Conservation (phyloP, 2,888 invertebrate species). For the Drosophila trichaetosa region DNA sequence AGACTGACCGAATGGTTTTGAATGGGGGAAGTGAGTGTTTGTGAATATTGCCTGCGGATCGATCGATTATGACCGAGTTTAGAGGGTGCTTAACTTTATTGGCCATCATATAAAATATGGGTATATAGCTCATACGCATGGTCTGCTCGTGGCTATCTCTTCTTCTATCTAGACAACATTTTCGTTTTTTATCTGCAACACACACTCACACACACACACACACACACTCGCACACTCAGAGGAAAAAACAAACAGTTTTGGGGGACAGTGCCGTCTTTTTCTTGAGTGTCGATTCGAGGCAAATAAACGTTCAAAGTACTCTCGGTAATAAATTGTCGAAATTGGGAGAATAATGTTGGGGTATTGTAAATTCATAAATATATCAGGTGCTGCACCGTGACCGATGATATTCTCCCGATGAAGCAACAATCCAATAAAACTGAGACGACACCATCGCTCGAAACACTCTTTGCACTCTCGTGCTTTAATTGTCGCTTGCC, state of each 20-base stretch:
- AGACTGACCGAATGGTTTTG: slow-evolving; percentile 18
- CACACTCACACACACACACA: slow-evolving; percentile 12
- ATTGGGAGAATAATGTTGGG: slow-evolving; percentile 73
- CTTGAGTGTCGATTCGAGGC: slow-evolving; percentile 43
- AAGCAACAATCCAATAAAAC: slow-evolving; percentile 47
- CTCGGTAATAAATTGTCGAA: slow-evolving; percentile 77
- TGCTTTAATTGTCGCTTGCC: slow-evolving; percentile 16
- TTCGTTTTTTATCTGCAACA: slow-evolving; percentile 46
- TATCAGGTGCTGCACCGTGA: slow-evolving; percentile 68
- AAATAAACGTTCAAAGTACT: slow-evolving; percentile 68
- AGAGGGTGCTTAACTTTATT: slow-evolving; percentile 61
- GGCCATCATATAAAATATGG: slow-evolving; percentile 42
- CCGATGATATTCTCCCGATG: slow-evolving; percentile 43
- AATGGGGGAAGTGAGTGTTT: slow-evolving; percentile 7
- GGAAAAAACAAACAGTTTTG: slow-evolving; percentile 50
- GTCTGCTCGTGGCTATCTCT: slow-evolving; percentile 64
- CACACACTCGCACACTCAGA: not conserved
- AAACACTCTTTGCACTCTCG: not conserved
- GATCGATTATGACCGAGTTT: slow-evolving; percentile 53
- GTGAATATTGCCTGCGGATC: slow-evolving; percentile 11
- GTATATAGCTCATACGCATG: slow-evolving; percentile 67
- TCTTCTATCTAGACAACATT: slow-evolving; percentile 70
- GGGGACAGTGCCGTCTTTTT: slow-evolving; percentile 56
- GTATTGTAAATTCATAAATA: slow-evolving; percentile 78
- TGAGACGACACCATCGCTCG: not conserved